A percentile compares a stretch with the other conserved stretches of the same genome.
Conservation (phyloP, 2,888 invertebrate genomes). For the Hyalella azteca region DNA sequence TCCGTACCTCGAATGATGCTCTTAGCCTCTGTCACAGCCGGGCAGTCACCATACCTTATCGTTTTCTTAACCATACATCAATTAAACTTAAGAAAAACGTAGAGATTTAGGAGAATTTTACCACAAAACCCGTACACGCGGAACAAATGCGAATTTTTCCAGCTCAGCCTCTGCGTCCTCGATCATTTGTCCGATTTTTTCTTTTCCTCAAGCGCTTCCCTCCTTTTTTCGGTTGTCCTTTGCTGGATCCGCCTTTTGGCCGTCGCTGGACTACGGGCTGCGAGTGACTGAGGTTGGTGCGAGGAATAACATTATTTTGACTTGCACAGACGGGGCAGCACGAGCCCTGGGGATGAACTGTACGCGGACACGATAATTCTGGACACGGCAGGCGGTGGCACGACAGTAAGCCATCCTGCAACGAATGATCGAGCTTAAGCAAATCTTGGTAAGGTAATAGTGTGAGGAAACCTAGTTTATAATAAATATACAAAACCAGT, state of each 20-base stretch:
- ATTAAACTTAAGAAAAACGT: background rate
- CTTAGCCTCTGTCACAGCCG: constrained; percentile 32
- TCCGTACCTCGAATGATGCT: constrained; percentile 17
- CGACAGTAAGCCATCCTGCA: constrained; percentile 20
- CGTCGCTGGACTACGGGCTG: background rate
- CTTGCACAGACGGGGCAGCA: background rate
- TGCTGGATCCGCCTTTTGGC: background rate
- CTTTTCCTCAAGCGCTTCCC: constrained; percentile 32
- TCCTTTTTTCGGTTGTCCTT: background rate
- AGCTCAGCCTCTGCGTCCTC: constrained; percentile 16
- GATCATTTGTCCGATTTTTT: constrained; percentile 29
- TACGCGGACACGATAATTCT: constrained; percentile 7
- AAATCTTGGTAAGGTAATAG: background rate
- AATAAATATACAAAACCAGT: background rate
- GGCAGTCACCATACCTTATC: constrained; percentile 5
- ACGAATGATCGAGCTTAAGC: background rate
- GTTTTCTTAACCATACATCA: background rate
- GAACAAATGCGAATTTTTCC: background rate
- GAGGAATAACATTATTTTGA: background rate
- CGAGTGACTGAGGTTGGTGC: background rate
- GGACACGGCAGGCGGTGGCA: constrained; percentile 19
- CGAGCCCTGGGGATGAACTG: background rate
- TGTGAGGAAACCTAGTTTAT: background rate
- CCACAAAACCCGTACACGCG: background rate
- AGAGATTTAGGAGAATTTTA: background rate